Evolutionary conservation across 1,140 invertebrate genomes (phyloP), one percentile per base, ranked within the genome.

Genomic region (Charaxes varanes): DNA sequence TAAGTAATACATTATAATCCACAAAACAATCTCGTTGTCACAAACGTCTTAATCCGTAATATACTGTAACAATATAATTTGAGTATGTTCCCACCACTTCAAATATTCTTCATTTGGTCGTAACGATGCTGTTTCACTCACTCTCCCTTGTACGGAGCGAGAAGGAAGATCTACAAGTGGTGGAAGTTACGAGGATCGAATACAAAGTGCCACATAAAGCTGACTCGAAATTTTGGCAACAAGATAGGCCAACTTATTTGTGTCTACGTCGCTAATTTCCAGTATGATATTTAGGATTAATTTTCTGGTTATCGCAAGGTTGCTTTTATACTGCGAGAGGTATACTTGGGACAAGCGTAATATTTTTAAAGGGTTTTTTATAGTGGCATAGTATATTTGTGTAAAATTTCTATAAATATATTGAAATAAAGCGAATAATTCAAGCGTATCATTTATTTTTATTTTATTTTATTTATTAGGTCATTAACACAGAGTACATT

Each of bases 141-240:
- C 13, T 16, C 26, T 2, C 12, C 1, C n/a, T 31, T n/a, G 0
- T 13, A 7, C 15, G 22, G 17, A 19, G 10, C 0, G 19, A 18
- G 37, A 19, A n/a, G 19, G 18, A 40, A 17, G 10, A 31, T 40
- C 19, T 40, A 19, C 27, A 30, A 40, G 37, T 40, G 17, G 17
- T 19, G 15, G 18, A 36, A 35, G 41, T 35, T 36, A 36, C 31
- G 27, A 35, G 33, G 12, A 24, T 36, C 22, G 26, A 36, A 35
- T 48, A 41, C 32, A 24, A 24, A 45, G 17, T 45, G 27, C 21
- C 42, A 37, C 33, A 15, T 16, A 24, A 34, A 32, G 44, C 46
- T 50, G 55, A 51, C 31, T 54, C 37, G 23, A 44, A 49, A 55
- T 45, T 59, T 55, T 45, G 44, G 38, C 44, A 49, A 59, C 52